Conservation (phyloP, 2,113 vertebrate species). For the Rhinichthys klamathensis region DNA sequence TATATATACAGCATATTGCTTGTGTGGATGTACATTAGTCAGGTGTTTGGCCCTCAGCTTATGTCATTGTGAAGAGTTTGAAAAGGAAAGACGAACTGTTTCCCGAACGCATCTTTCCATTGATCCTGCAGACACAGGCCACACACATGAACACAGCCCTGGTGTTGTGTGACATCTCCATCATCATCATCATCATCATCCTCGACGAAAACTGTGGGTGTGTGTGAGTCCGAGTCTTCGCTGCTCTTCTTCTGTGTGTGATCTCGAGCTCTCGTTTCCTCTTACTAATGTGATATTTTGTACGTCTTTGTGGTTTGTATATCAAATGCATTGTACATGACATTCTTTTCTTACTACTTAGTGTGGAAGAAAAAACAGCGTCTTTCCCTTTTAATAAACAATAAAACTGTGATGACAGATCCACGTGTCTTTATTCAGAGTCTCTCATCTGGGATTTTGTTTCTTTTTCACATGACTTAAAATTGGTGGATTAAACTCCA, state of each 20-base stretch:
- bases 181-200: neutral
- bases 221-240: conserved; percentile 3
- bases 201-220: neutral
- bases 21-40: neutral
- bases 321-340: conserved; percentile 66
- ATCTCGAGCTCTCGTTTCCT: conserved; percentile 14
- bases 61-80: neutral
- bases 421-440: neutral
- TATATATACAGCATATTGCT: neutral
- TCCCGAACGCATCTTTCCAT: neutral
- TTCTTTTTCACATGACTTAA: neutral
- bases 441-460: neutral
- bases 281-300: conserved; percentile 69
- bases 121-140: conserved; percentile 14
- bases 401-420: conserved; percentile 69
- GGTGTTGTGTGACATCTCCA: neutral
- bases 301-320: conserved; percentile 74
- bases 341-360: conserved; percentile 62
- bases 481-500: neutral
- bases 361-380: conserved; percentile 61
- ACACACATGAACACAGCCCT: neutral
- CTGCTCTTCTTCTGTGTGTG: conserved; percentile 33
- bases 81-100: neutral
- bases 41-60: neutral
- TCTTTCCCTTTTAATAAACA: conserved; percentile 66